Evolutionary conservation across 92 coral and sea anemone genomes (phyloP).

Genomic region (Metridium senile): DNA sequence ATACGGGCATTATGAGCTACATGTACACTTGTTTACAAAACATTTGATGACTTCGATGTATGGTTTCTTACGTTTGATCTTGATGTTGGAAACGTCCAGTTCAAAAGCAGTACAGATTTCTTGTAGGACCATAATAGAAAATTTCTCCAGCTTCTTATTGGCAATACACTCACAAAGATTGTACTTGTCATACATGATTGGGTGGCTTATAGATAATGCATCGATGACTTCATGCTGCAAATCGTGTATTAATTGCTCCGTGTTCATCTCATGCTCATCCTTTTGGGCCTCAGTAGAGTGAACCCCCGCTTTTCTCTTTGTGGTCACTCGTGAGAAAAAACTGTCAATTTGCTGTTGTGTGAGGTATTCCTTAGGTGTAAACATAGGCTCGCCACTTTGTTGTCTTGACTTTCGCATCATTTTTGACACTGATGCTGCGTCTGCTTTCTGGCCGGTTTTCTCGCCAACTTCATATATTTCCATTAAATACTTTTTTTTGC

Average conservation of each 20-base stretch:
- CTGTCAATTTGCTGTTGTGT: constrained; percentile 1
- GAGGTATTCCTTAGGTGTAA: not conserved
- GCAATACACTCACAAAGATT: constrained; percentile 40
- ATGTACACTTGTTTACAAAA: not conserved
- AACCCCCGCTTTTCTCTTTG: constrained; percentile 21
- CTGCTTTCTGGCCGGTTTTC: constrained; percentile 53
- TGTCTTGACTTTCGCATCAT: constrained; percentile 24
- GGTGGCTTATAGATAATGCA: constrained; percentile 41
- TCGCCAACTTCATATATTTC: constrained; percentile 35
- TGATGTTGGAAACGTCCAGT: constrained; percentile 36
- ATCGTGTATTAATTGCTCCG: constrained; percentile 26
- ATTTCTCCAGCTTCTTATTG: constrained; percentile 30
- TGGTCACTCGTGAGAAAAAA: not conserved
- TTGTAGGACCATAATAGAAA: constrained; percentile 29
- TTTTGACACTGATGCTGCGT: constrained; percentile 24
- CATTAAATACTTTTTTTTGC: constrained; percentile 56
- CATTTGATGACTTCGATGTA: not conserved
- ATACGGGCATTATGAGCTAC: no score
- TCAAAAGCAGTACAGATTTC: constrained; percentile 40
- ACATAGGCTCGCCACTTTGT: not conserved
- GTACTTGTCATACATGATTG: constrained; percentile 39
- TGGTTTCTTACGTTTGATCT: not conserved
- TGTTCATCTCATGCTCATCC: constrained; percentile 3
- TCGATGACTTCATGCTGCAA: constrained; percentile 25
- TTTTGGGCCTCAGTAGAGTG: not conserved